Evolutionary conservation across 2,113 vertebrate genomes (phyloP).

Genomic region (Taxidea taxus): DNA sequence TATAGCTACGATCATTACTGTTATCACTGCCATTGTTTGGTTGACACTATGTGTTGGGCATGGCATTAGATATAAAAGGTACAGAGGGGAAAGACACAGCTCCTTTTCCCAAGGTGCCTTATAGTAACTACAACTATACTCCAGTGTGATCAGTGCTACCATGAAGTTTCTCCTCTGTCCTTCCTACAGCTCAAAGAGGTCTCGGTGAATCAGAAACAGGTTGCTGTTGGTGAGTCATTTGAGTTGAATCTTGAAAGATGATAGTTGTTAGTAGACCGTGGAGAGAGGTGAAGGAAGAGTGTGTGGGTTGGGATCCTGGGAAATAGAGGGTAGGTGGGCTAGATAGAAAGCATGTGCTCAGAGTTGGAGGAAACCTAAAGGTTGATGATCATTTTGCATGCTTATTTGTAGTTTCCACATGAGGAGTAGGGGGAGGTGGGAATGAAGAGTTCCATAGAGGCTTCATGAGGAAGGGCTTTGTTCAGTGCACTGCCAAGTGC

Average conservation of each 20-base stretch:
- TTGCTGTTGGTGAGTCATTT: neutral
- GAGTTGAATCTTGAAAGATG: neutral
- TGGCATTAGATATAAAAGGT: neutral
- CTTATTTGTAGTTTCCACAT: neutral
- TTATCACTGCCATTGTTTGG: neutral
- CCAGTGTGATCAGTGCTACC: neutral
- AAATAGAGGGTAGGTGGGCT: neutral
- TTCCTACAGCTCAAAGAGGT: neutral
- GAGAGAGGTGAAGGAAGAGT: neutral
- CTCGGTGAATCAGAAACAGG: neutral
- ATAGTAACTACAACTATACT: neutral
- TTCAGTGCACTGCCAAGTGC: neutral
- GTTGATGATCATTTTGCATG: rapidly evolving
- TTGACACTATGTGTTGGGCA: neutral
- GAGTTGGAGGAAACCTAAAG: neutral
- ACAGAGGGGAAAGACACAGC: neutral
- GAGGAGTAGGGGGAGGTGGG: neutral
- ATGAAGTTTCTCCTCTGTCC: too few relatives aligned
- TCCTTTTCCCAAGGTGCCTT: neutral
- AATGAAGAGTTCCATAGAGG: too few relatives aligned
- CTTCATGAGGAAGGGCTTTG: neutral
- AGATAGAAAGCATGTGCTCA: neutral
- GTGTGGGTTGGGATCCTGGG: neutral
- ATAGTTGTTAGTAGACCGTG: neutral
- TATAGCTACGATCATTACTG: neutral